These are phyloP conservation scores for Neotoma lepida DNA, from an alignment of 2,113 vertebrate genomes.

Conservation along the genomic window DNA sequence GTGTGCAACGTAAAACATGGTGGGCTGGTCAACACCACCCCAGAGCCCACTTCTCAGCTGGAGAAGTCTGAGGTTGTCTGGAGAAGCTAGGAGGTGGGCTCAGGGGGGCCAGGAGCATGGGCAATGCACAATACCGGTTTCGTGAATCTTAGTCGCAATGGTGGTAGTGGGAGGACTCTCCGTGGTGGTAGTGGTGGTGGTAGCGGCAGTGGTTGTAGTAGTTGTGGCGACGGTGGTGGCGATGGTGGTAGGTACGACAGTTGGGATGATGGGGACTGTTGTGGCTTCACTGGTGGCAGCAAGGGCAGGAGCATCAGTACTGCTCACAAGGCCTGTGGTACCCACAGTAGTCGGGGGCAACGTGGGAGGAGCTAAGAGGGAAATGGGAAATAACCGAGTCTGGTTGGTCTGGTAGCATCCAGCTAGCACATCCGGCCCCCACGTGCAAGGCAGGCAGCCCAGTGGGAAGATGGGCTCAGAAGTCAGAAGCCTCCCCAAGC, in stretches of 20 bases:
- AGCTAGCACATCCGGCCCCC: not conserved
- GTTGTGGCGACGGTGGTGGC: slow-evolving; percentile 52
- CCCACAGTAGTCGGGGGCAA: slow-evolving; percentile 80
- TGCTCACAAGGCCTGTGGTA: slow-evolving; percentile 65
- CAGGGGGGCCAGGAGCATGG: not conserved
- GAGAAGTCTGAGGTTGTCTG: not conserved
- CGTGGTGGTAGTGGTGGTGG: slow-evolving; percentile 70
- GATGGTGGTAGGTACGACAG: slow-evolving; percentile 67
- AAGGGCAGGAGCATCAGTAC: slow-evolving; percentile 81
- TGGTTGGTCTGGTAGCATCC: slow-evolving; percentile 23
- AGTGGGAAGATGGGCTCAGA: not conserved
- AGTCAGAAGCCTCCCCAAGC: not conserved
- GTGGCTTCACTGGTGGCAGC: slow-evolving; percentile 82
- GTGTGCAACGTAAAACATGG: not conserved
- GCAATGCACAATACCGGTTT: slow-evolving; percentile 84
- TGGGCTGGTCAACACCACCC: not conserved
- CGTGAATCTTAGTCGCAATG: slow-evolving; percentile 83
- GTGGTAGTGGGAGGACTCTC: slow-evolving; percentile 84
- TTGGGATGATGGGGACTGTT: slow-evolving; percentile 71
- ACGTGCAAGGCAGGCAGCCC: slow-evolving; percentile 61
- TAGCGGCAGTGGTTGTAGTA: slow-evolving; percentile 66
- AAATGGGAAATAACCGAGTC: slow-evolving; percentile 76
- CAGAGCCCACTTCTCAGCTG: not conserved
- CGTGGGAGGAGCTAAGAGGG: slow-evolving; percentile 86
- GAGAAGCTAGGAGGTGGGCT: not conserved